Conservation (phyloP, 2,113 vertebrate species). For the Pelecanoides urinatrix region DNA sequence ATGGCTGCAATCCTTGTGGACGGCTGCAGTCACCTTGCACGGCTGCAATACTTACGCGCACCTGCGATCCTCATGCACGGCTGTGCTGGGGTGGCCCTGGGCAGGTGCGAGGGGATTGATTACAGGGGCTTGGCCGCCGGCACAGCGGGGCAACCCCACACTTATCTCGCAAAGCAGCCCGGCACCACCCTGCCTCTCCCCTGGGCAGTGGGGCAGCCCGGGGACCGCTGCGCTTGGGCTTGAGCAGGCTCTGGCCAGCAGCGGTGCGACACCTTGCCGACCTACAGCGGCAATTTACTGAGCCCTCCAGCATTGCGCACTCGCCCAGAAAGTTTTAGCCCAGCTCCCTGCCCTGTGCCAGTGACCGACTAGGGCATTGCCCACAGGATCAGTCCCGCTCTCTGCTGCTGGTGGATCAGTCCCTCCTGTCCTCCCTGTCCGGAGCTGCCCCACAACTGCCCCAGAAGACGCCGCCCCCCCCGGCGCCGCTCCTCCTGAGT, state of each 20-base stretch:
- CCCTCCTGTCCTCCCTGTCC: too few species aligned
- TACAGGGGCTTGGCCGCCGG: rapidly evolving
- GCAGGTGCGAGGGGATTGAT: neutral
- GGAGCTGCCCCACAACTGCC: neutral
- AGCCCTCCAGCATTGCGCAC: neutral
- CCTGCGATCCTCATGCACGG: rapidly evolving
- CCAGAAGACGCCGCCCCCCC: rapidly evolving
- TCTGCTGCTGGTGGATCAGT: neutral
- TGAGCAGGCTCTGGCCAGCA: neutral
- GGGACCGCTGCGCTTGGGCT: rapidly evolving
- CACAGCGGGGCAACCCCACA: neutral
- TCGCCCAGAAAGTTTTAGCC: neutral
- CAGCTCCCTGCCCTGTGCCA: too few species aligned
- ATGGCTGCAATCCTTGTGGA: neutral
- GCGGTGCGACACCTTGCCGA: rapidly evolving
- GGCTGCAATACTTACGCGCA: rapidly evolving
- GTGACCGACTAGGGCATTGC: rapidly evolving
- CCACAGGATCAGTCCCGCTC: rapidly evolving
- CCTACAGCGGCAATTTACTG: neutral
- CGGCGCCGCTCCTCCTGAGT: rapidly evolving
- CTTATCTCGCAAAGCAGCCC: neutral
- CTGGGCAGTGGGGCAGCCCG: neutral
- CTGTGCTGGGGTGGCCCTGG: neutral
- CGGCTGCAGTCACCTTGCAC: neutral
- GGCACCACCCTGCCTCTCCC: neutral